Conservation (phyloP, 2,797 vertebrate genomes). For the Helostoma temminkii region DNA sequence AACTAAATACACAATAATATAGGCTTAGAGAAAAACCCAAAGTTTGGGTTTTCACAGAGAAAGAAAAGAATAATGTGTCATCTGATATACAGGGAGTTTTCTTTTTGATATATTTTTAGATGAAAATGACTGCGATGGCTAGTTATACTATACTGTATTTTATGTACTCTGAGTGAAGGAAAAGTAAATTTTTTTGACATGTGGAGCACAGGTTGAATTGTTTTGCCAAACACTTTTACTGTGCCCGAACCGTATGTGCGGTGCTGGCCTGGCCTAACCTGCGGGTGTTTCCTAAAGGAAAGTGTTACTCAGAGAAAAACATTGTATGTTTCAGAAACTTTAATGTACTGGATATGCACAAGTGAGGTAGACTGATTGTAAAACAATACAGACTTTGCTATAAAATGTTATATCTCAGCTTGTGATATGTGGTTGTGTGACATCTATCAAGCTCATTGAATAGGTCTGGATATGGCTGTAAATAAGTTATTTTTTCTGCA, state of each 20-base stretch:
- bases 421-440: not conserved
- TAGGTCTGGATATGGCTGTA: not conserved
- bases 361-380: conserved; percentile 17
- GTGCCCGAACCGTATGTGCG: conserved; percentile 30
- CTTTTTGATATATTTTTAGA: conserved; percentile 67
- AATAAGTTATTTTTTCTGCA: not conserved
- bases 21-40: conserved; percentile 13
- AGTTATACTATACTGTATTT: conserved; percentile 57
- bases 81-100: conserved; percentile 60
- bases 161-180: conserved; percentile 45
- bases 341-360: not conserved
- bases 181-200: conserved; percentile 65
- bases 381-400: conserved; percentile 12
- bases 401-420: not conserved
- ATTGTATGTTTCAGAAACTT: conserved; percentile 10
- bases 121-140: conserved; percentile 73
- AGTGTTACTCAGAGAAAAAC: conserved; percentile 47
- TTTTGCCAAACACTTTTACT: conserved; percentile 32
- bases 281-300: conserved; percentile 64
- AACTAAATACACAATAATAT: conserved; percentile 17
- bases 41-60: conserved; percentile 24
- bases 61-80: conserved; percentile 54
- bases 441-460: conserved; percentile 2
- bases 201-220: conserved; percentile 27
- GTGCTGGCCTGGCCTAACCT: conserved; percentile 30